These are phyloP conservation scores for Lynx canadensis DNA, from an alignment of 2,113 vertebrate species.

Conservation along the genomic window DNA sequence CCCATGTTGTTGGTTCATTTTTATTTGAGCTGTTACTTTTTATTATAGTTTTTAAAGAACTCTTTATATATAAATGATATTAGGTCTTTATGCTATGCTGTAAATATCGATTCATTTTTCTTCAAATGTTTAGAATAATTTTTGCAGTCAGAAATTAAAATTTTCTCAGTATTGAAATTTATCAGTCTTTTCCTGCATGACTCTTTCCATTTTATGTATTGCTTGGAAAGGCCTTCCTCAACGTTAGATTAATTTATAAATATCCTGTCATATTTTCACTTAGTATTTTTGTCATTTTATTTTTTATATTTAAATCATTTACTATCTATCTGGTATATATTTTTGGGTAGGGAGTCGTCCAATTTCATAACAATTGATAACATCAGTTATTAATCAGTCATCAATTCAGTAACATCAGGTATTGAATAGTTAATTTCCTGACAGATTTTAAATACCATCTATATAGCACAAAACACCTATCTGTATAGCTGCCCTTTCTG, in stretches of 20 bases:
- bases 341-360: neutral
- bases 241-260: slow-evolving; percentile 24
- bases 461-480: neutral
- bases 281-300: neutral
- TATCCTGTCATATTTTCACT: slow-evolving; percentile 17
- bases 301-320: slow-evolving; percentile 42
- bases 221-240: neutral
- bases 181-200: neutral
- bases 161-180: neutral
- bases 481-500: neutral
- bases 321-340: neutral
- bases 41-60: neutral
- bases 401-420: neutral
- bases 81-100: neutral
- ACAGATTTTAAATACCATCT: neutral
- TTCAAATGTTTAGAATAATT: neutral
- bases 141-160: neutral
- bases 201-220: neutral
- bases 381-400: neutral
- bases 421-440: neutral
- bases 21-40: neutral
- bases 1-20: neutral
- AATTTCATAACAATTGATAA: neutral
- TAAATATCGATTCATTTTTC: neutral
- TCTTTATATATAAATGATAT: neutral